A percentile compares a stretch with the other conserved stretches of the same genome.
Evolutionary conservation across 2,113 vertebrate species (phyloP).

Genomic region (Isurus oxyrinchus): DNA sequence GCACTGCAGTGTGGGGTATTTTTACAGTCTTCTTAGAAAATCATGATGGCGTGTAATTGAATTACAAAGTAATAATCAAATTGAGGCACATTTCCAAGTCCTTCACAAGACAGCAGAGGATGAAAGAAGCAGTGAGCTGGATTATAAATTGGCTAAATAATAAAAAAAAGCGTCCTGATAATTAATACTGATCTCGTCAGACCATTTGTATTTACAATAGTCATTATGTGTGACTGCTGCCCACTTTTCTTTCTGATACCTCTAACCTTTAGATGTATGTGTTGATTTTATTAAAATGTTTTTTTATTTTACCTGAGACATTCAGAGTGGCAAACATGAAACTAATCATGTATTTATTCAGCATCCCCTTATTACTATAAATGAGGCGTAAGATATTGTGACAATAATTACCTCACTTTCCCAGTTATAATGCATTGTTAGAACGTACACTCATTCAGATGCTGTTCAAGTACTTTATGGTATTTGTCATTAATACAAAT

Average conservation of each 20-base stretch:
- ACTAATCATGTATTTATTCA: neutral
- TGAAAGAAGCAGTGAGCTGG: neutral
- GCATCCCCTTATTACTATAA: neutral
- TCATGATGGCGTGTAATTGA: conserved; percentile 4
- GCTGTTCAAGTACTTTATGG: neutral
- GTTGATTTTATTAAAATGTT: neutral
- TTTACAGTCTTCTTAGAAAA: conserved; percentile 2
- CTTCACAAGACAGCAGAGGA: neutral
- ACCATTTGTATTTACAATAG: neutral
- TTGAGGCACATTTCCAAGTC: neutral
- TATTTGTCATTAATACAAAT: neutral
- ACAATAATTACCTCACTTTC: neutral
- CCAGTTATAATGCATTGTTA: neutral
- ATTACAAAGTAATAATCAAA: conserved; percentile 30
- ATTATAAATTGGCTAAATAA: neutral
- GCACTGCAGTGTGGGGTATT: neutral
- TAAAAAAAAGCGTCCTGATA: neutral
- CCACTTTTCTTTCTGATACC: neutral
- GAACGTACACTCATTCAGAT: neutral
- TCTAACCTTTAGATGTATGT: neutral
- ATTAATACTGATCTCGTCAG: neutral
- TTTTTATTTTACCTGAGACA: neutral
- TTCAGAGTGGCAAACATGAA: neutral
- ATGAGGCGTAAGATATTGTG: neutral
- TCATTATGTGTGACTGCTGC: neutral